These are phyloP conservation scores for Hemithea aestivaria DNA, from an alignment of 2,888 invertebrate genomes.

Conservation along the genomic window DNA sequence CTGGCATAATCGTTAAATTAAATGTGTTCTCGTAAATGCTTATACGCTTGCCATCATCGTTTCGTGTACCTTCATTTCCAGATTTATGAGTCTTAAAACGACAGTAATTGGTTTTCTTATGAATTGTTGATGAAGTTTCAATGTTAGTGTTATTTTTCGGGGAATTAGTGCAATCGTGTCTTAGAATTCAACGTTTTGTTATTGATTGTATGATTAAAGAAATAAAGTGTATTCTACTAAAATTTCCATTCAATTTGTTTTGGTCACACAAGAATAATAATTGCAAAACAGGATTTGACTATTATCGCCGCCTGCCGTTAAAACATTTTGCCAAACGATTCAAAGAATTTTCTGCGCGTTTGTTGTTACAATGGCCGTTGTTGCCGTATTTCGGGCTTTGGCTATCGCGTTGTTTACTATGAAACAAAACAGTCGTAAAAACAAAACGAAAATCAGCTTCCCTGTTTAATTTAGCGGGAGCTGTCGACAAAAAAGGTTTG, in stretches of 20 bases:
- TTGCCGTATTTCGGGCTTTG: conserved; percentile 35
- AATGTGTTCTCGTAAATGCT: conserved; percentile 14
- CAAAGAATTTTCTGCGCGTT: conserved; percentile 25
- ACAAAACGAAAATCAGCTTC: conserved; percentile 65
- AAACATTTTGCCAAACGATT: conserved; percentile 15
- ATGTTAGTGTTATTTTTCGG: too few relatives aligned
- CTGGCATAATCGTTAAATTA: conserved; percentile 17
- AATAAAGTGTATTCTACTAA: too few relatives aligned
- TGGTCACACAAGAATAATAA: neutral
- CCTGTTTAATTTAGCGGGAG: conserved; percentile 75
- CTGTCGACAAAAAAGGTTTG: conserved; percentile 68
- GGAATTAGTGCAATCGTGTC: too few relatives aligned
- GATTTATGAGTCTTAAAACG: conserved; percentile 4
- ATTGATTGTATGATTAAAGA: too few relatives aligned
- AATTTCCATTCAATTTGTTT: too few relatives aligned
- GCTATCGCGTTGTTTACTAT: conserved; percentile 46
- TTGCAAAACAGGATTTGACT: conserved; percentile 9
- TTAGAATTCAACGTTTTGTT: too few relatives aligned
- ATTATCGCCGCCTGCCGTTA: neutral
- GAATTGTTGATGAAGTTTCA: neutral
- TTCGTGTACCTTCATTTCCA: conserved; percentile 11
- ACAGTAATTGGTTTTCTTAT: conserved; percentile 5
- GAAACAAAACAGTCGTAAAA: conserved; percentile 50
- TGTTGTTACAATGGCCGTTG: conserved; percentile 30
- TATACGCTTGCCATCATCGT: conserved; percentile 10